phyloP scores from a whole-genome alignment of 1,140 invertebrate genomes.

The Heliconius congener region DNA sequence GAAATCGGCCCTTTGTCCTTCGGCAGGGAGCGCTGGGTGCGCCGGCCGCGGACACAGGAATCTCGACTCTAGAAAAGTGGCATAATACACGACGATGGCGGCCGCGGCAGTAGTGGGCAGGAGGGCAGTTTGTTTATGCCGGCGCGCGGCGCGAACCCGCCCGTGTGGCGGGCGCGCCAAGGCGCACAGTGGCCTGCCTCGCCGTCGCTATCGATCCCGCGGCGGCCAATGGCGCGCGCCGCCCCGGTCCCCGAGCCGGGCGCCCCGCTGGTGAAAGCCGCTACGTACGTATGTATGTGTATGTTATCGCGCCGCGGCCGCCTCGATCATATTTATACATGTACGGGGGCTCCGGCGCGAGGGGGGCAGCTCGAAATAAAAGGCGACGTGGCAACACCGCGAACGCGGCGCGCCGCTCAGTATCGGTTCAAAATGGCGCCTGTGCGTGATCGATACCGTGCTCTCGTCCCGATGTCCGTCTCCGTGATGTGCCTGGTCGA shows the following conservation, averaged over 20 bases:
- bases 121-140: slow-evolving; percentile 74
- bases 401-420: slow-evolving; percentile 64
- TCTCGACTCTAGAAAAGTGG: slow-evolving; percentile 80
- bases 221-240: slow-evolving; percentile 79
- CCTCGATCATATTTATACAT: slow-evolving; percentile 57
- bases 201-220: slow-evolving; percentile 79
- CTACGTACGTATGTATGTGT: slow-evolving; percentile 32
- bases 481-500: slow-evolving; percentile 73
- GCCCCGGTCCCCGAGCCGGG: slow-evolving; percentile 41
- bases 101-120: not conserved
- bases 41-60: slow-evolving; percentile 68
- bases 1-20: slow-evolving; percentile 78
- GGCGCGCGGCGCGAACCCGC: slow-evolving; percentile 40
- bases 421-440: slow-evolving; percentile 80
- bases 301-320: slow-evolving; percentile 66
- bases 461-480: slow-evolving; percentile 71
- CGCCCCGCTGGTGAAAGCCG: slow-evolving; percentile 72
- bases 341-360: slow-evolving; percentile 36
- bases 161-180: slow-evolving; percentile 46
- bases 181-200: slow-evolving; percentile 59
- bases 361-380: slow-evolving; percentile 72
- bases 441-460: slow-evolving; percentile 80
- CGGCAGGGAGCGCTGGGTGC: slow-evolving; percentile 69
- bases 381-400: slow-evolving; percentile 79
- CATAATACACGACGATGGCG: slow-evolving; percentile 71